phyloP scores from a whole-genome alignment of 2,797 vertebrate genomes.

The Gouania willdenowi region DNA sequence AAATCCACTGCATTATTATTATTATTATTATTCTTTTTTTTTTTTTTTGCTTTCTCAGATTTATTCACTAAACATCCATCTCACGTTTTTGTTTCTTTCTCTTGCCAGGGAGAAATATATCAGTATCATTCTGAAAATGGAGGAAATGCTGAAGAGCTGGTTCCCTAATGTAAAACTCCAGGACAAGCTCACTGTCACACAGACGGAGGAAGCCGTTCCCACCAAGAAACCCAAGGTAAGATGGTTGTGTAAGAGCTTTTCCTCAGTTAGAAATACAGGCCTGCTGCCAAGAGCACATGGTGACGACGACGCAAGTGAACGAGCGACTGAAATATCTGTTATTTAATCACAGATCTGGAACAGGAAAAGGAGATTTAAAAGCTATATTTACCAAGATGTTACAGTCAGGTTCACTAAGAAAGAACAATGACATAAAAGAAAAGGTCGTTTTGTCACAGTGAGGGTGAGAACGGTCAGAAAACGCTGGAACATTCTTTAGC shows the following conservation, averaged over 20 bases:
- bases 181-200: slow-evolving; percentile 47
- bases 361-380: slow-evolving; percentile 56
- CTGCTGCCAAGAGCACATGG: slow-evolving; percentile 34
- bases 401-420: slow-evolving; percentile 53
- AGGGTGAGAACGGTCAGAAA: slow-evolving; percentile 40
- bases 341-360: slow-evolving; percentile 59
- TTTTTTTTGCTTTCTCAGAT: too few species aligned
- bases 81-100: not conserved
- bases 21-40: too few species aligned
- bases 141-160: slow-evolving; percentile 82
- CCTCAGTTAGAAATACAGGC: not conserved
- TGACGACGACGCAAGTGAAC: slow-evolving; percentile 23
- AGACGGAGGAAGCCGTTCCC: slow-evolving; percentile 53
- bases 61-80: too few species aligned
- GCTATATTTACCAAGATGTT: slow-evolving; percentile 61
- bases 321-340: slow-evolving; percentile 49
- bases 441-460: slow-evolving; percentile 45
- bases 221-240: slow-evolving; percentile 78
- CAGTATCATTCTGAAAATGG: slow-evolving; percentile 80
- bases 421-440: slow-evolving; percentile 58
- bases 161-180: slow-evolving; percentile 75
- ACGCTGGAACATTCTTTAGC: slow-evolving; percentile 39
- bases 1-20: too few species aligned
- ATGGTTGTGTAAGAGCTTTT: slow-evolving; percentile 33
- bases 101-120: slow-evolving; percentile 70